Base-by-base conservation (phyloP, 1,140 invertebrate species). In the Hermatobates lingyangjiaoensis region DNA sequence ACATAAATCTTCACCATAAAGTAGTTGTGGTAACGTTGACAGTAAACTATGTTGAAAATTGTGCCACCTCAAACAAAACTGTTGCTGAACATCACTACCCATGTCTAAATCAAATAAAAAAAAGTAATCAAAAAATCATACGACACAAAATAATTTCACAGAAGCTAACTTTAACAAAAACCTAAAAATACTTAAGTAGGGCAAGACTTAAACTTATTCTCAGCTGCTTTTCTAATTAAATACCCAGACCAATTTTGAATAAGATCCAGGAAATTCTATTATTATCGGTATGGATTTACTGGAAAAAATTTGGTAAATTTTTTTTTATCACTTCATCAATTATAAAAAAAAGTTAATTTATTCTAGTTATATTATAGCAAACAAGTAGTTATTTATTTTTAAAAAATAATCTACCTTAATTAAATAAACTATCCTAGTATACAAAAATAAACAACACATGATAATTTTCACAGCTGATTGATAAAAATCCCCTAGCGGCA, bases 1-100 rank as follows among this genome's bases (percentile, higher is more conserved):
- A 28, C 87, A 87, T 60, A 94, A 74, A 61, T 85, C 75, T 60
- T 89, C 87, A 51, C 81, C 79, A 56, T 82, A 79, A 45, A 91
- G 68, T 57, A 93, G 72, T 52, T 80, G 75, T 27, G 87, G 83
- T 59, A 94, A 74, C 27, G 85, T 83, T 57, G 81, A 81, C 44
- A 90, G 69, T 40, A 93, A 72, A 57, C 86, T 90, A 55, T 78
- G 73, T 65, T 81, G 78, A 62, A 82, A 81, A 64, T 81, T 81
- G 59, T 83, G 81, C 81, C 81, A 84, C 56, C 79, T 71, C 55
- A 84, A 68, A 64, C 81, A 80, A 65, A 81, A 83, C 62, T 84
- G 80, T 65, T 78, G 75, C 61, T 81, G 76, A 18, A 70, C 67
- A 48, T 71, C 71, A 63, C 72, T 70, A 61, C 74, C 63, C 66